A percentile compares a stretch with the other conserved stretches of the same genome.
phyloP scores from a whole-genome alignment of 2,113 vertebrate species.

The Microtus montanus region DNA sequence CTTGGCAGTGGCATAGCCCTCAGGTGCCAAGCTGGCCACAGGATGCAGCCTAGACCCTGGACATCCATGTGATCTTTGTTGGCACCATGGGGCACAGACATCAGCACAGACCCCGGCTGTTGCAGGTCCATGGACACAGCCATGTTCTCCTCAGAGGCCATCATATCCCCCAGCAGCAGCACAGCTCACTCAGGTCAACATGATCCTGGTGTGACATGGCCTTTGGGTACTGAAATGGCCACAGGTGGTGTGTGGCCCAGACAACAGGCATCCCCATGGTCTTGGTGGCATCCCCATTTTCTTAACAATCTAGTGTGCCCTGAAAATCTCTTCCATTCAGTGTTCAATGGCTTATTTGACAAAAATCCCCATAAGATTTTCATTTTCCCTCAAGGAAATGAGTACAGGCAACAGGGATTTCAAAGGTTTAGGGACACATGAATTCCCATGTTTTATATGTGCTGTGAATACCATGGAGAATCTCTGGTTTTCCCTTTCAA shows the following conservation, averaged over 20 bases:
- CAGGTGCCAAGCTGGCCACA: neutral
- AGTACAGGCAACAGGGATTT: neutral
- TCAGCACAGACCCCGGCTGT: neutral
- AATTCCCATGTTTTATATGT: neutral
- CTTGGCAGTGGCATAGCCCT: neutral
- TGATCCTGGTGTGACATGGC: neutral
- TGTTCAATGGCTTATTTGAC: neutral
- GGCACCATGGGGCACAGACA: neutral
- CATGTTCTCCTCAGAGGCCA: neutral
- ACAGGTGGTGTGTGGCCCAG: neutral
- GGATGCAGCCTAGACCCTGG: neutral
- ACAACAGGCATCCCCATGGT: neutral
- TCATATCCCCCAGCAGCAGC: neutral
- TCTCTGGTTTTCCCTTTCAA: neutral
- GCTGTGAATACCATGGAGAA: neutral
- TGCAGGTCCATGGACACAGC: neutral
- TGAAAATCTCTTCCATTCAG: neutral
- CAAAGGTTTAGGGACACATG: neutral
- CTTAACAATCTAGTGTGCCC: neutral
- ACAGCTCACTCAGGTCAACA: neutral
- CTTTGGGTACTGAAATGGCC: neutral
- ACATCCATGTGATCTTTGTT: neutral
- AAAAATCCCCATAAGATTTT: neutral
- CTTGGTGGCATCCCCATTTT: neutral
- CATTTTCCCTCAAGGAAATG: neutral